A percentile compares a stretch with the other conserved stretches of the same genome.
phyloP scores from a whole-genome alignment of 1,140 invertebrate genomes.

The Proales similis region DNA sequence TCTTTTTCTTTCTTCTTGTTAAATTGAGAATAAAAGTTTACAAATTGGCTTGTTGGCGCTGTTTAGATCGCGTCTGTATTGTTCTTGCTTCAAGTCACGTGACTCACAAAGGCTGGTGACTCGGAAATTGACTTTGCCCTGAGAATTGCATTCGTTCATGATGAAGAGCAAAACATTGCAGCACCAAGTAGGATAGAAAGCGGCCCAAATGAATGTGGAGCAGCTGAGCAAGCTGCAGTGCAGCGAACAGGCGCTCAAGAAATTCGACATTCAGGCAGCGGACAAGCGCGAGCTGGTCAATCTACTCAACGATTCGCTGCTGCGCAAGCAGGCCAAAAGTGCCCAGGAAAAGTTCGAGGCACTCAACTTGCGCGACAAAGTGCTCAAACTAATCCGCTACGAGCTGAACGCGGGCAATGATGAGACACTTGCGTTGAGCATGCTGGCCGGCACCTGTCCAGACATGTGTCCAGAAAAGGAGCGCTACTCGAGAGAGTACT shows the following conservation, averaged over 20 bases:
- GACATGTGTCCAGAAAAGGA: slow-evolving; percentile 99
- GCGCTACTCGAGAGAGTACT: slow-evolving; percentile 72
- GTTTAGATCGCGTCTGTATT: too few species aligned
- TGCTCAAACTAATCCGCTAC: slow-evolving; percentile 20
- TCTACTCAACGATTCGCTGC: not conserved
- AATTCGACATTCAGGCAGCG: slow-evolving; percentile 9
- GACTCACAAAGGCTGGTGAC: too few species aligned
- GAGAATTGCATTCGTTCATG: too few species aligned
- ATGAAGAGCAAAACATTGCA: too few species aligned
- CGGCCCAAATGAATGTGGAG: slow-evolving; percentile 34
- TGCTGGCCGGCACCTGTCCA: slow-evolving; percentile 71
- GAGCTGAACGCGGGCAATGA: not conserved
- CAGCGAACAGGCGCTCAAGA: slow-evolving; percentile 18
- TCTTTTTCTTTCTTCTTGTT: too few species aligned
- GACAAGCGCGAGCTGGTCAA: not conserved
- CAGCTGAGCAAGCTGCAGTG: not conserved
- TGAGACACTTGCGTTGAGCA: slow-evolving; percentile 52
- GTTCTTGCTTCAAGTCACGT: too few species aligned
- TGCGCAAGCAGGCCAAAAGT: slow-evolving; percentile 4
- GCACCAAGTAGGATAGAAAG: too few species aligned
- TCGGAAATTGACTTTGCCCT: too few species aligned
- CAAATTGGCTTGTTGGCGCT: too few species aligned
- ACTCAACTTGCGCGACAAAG: slow-evolving; percentile 11
- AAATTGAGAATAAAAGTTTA: too few species aligned
- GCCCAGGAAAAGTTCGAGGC: slow-evolving; percentile 9